phyloP scores from a whole-genome alignment of 2,888 invertebrate species.

The Drosophila setosimentum region DNA sequence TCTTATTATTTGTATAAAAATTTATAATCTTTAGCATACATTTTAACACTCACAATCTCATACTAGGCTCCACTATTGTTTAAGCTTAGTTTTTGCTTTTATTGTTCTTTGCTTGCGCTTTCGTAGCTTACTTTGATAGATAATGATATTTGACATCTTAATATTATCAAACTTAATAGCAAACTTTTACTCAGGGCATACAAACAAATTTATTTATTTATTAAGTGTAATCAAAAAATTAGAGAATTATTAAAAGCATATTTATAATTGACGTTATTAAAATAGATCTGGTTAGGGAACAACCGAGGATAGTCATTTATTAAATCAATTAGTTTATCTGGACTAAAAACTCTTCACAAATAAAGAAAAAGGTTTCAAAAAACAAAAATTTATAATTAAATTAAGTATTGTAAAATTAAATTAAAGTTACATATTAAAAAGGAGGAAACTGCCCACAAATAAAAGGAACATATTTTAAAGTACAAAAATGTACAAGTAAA shows the following conservation, averaged over 20 bases:
- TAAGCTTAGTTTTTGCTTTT: not conserved
- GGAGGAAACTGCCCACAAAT: too few species aligned
- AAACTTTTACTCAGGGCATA: not conserved
- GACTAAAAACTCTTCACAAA: too few species aligned
- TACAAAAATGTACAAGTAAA: not conserved
- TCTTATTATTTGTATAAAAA: not conserved
- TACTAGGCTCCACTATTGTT: not conserved
- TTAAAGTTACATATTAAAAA: not conserved
- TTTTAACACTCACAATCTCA: not conserved
- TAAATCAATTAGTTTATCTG: not conserved
- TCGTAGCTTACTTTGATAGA: not conserved
- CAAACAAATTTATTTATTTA: too few species aligned
- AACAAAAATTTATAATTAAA: too few species aligned
- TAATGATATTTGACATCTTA: conserved; percentile 6
- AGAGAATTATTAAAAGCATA: not conserved
- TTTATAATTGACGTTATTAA: not conserved
- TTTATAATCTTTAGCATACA: not conserved
- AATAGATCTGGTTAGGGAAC: too few species aligned
- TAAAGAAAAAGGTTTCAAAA: too few species aligned
- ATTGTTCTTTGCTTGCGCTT: not conserved
- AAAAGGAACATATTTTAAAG: too few species aligned
- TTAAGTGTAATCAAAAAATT: not conserved
- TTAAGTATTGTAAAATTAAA: too few species aligned
- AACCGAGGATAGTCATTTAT: not conserved
- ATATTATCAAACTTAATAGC: not conserved